Conservation (phyloP, 2,113 vertebrate species). For the Petrocephalus microphthalmus region DNA sequence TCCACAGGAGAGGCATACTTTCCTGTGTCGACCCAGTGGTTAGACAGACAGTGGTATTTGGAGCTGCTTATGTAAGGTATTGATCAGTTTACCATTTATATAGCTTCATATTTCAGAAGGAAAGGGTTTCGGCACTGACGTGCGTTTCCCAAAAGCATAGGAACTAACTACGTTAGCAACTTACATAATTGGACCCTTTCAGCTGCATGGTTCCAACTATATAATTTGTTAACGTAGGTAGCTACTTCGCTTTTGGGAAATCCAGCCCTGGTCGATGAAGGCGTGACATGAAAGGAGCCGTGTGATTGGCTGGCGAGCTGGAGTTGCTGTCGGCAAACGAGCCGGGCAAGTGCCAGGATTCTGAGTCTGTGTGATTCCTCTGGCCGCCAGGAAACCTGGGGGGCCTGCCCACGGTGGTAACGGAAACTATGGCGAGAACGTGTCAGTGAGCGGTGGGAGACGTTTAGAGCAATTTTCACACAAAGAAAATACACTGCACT, state of each 20-base stretch:
- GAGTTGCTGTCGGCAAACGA: neutral
- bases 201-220: neutral
- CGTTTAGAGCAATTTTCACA: neutral
- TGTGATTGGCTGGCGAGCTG: neutral
- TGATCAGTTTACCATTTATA: neutral
- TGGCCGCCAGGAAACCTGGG: neutral
- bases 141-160: neutral
- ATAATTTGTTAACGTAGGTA: neutral
- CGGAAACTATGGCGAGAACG: neutral
- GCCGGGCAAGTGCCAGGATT: neutral
- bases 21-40: neutral
- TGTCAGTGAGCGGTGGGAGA: neutral
- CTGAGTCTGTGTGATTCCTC: neutral
- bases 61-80: neutral
- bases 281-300: neutral
- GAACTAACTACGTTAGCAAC: neutral
- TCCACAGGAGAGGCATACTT: neutral
- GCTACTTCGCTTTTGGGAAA: neutral
- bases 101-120: neutral
- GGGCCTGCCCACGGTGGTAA: neutral
- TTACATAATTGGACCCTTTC: neutral
- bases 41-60: neutral
- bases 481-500: neutral
- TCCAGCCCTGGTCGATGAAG: neutral
- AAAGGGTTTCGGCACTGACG: neutral